Percentiles rank a stretch among this genome's conserved stretches.
Evolutionary conservation across 2,797 vertebrate species (phyloP).

Genomic region (Chromobotia macracanthus): DNA sequence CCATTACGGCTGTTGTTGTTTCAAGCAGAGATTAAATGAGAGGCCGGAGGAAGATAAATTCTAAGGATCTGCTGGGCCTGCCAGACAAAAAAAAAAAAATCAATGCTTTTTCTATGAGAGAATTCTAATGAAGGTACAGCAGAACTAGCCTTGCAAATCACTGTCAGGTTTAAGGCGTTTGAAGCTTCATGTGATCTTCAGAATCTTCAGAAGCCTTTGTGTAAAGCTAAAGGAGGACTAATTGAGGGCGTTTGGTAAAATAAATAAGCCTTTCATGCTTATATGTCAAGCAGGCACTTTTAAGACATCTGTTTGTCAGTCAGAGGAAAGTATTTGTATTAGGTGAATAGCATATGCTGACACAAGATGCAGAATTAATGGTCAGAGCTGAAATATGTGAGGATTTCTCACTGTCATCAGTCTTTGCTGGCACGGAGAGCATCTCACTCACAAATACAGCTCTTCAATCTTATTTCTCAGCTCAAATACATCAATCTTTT

Average conservation of each 20-base stretch:
- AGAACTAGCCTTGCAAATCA: constrained; percentile 54
- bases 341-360: constrained; percentile 1
- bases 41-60: constrained; percentile 59
- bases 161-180: constrained; percentile 47
- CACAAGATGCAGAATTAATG: constrained; percentile 27
- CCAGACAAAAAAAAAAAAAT: constrained; percentile 53
- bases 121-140: constrained; percentile 54
- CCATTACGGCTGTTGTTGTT: constrained; percentile 55
- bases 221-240: constrained; percentile 48
- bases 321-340: neutral
- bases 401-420: constrained; percentile 25
- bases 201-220: constrained; percentile 34
- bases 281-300: constrained; percentile 10
- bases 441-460: constrained; percentile 36
- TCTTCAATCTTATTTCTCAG: constrained; percentile 22
- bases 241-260: constrained; percentile 35
- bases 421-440: constrained; percentile 20
- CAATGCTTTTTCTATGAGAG: constrained; percentile 59
- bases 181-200: constrained; percentile 47
- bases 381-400: constrained; percentile 20
- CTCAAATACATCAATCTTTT: constrained; percentile 29
- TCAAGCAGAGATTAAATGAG: constrained; percentile 59
- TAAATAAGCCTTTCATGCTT: constrained; percentile 2
- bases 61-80: constrained; percentile 42
- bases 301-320: constrained; percentile 24